Evolutionary conservation across 2,797 vertebrate species (phyloP), one percentile per base, ranked within the genome.

Genomic region (Phataginus tricuspis): DNA sequence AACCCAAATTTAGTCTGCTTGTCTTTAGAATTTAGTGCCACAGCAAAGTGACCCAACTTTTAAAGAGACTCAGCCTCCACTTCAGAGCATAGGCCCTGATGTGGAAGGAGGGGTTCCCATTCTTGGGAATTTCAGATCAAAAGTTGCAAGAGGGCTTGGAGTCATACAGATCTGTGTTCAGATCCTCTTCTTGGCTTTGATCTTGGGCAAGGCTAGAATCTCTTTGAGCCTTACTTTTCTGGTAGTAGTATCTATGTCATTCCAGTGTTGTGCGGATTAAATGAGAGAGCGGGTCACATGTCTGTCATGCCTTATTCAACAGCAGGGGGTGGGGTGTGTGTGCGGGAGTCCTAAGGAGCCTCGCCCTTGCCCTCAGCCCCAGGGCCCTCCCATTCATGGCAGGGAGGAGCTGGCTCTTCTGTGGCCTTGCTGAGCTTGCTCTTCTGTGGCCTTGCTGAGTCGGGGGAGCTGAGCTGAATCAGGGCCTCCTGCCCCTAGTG

Each of bases 201-300:
- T 89, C 74, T 61, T 74, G 37, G 90, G 51, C 4, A 86, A 97
- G 84, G 61, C 45, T 71, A 72, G 27, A 18, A 23, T 27, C 45
- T 79, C 53, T 34, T 19, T 18, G n/a, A 93, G 72, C 95, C 88
- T 90, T 63, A 39, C n/a, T 77, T 96, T 95, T 91, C 74, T 87
- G 61, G 51, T 86, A 49, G 64, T 68, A 59, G 37, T 10, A 8
- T 57, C 13, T 31, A 7, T 78, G 37, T 39, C 42, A 29, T n/a
- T 49, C 63, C 5, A 19, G 8, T 49, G 68, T 11, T 34, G n/a
- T 5, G 42, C 21, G 59, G 66, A 39, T 92, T 79, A 31, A 69
- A 37, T 4, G 53, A 49, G 72, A 86, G 64, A 23, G 31, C 29
- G 53, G 53, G 16, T 61, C 21, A 25, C 11, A 21, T 61, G 57